Percentiles rank a stretch among this genome's conserved stretches.
Conservation (phyloP, 1,140 invertebrate genomes). For the Anoplolepis gracilipes region DNA sequence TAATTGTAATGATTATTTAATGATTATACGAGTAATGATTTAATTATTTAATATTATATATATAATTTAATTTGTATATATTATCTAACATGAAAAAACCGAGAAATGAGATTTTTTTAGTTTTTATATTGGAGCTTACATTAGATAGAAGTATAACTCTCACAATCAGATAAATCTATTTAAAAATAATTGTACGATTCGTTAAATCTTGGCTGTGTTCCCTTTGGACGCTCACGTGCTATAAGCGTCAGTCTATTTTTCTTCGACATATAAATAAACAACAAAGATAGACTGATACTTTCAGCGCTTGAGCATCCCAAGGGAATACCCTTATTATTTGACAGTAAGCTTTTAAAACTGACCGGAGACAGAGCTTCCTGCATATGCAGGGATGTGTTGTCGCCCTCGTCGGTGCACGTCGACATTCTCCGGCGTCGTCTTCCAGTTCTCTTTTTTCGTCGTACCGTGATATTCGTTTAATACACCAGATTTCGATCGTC, state of each 20-base stretch:
- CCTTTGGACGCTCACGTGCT: no score
- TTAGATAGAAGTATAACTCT: neutral
- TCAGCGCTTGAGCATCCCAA: no score
- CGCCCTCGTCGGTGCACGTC: constrained; percentile 84
- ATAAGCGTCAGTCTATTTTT: no score
- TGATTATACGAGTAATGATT: no score
- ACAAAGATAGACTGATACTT: no score
- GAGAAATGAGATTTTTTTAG: neutral
- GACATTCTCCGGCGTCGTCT: constrained; percentile 82
- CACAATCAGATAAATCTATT: neutral
- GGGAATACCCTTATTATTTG: constrained; percentile 28
- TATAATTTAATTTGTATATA: neutral
- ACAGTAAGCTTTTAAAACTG: constrained; percentile 66
- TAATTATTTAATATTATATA: no score
- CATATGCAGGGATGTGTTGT: constrained; percentile 83
- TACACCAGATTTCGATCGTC: neutral
- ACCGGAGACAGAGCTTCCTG: constrained; percentile 85
- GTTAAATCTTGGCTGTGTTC: no score
- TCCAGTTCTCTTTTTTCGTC: constrained; percentile 64
- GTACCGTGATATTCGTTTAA: constrained; percentile 52
- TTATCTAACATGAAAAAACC: neutral
- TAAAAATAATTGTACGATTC: neutral
- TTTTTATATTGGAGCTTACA: neutral
- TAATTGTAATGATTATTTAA: no score
- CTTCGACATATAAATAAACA: no score